These are phyloP conservation scores for Mythimna ferrago DNA, from an alignment of 2,888 invertebrate genomes.

Conservation along the genomic window DNA sequence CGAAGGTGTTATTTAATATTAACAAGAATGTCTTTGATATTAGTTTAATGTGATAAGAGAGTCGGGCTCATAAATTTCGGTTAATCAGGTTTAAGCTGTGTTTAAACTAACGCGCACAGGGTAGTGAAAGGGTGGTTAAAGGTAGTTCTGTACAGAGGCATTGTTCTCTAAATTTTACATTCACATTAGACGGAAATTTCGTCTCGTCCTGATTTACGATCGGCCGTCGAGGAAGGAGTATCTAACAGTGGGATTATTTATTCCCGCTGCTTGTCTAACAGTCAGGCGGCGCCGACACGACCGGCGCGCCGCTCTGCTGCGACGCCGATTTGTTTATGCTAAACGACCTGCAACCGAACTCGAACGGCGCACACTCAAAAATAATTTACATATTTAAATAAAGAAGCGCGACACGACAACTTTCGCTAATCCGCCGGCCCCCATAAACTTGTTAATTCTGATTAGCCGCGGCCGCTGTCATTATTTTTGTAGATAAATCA, in stretches of 20 bases:
- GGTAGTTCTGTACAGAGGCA: slow-evolving; percentile 72
- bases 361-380: slow-evolving; percentile 79
- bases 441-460: slow-evolving; percentile 80
- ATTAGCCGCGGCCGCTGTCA: slow-evolving; percentile 74
- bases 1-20: slow-evolving; percentile 50
- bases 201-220: slow-evolving; percentile 85
- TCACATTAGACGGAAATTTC: slow-evolving; percentile 84
- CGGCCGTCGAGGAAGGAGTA: slow-evolving; percentile 76
- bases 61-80: slow-evolving; percentile 61
- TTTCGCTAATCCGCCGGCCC: slow-evolving; percentile 71
- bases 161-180: slow-evolving; percentile 85
- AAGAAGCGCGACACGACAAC: slow-evolving; percentile 74
- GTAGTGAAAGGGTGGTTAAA: slow-evolving; percentile 71
- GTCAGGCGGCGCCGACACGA: slow-evolving; percentile 52
- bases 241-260: slow-evolving; percentile 86
- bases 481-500: slow-evolving; percentile 83
- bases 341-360: slow-evolving; percentile 82
- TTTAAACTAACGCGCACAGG: slow-evolving; percentile 78
- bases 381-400: slow-evolving; percentile 86
- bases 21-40: slow-evolving; percentile 52
- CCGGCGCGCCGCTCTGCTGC: not conserved
- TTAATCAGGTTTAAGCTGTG: slow-evolving; percentile 75
- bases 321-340: slow-evolving; percentile 84
- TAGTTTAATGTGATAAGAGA: slow-evolving; percentile 47
- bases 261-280: slow-evolving; percentile 78